Percentiles rank a stretch among this genome's conserved stretches.
Conservation (phyloP, 2,797 vertebrate genomes). For the Megaceryle alcyon region DNA sequence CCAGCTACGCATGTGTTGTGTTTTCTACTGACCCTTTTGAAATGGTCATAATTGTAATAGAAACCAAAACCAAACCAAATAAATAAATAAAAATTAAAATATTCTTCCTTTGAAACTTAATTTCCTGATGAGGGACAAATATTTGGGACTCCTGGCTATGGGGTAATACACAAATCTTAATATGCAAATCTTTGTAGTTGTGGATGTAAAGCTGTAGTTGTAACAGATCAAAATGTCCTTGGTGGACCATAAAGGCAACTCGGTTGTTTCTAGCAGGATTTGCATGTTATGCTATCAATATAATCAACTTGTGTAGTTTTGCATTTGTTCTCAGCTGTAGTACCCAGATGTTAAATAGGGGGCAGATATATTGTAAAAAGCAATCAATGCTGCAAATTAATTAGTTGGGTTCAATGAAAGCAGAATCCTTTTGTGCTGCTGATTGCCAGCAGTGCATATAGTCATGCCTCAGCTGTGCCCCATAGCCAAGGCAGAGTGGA, state of each 20-base stretch:
- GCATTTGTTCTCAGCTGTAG: not conserved
- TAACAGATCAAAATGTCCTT: not conserved
- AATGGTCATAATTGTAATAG: accelerated
- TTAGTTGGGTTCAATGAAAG: constrained; percentile 19
- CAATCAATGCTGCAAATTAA: constrained; percentile 52
- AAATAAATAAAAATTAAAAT: not conserved
- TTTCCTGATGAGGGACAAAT: not conserved
- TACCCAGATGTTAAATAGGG: not conserved
- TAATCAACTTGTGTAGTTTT: not conserved
- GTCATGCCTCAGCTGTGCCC: not conserved
- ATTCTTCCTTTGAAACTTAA: not conserved
- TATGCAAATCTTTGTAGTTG: not conserved
- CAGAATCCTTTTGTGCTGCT: not conserved
- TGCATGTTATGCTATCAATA: not conserved
- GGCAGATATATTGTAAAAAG: not conserved
- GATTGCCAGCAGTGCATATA: not conserved
- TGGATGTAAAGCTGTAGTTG: not conserved
- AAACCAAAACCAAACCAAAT: not conserved
- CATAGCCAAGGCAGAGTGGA: not conserved
- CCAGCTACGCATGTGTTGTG: not conserved
- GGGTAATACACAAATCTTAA: not conserved
- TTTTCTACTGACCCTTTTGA: not conserved
- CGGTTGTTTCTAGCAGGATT: not conserved
- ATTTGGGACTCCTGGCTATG: not conserved
- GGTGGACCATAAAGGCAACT: not conserved